Percentiles rank a stretch among this genome's conserved stretches.
Evolutionary conservation across 2,888 invertebrate genomes (phyloP).

Genomic region (Caenorhabditis drosophilae): DNA sequence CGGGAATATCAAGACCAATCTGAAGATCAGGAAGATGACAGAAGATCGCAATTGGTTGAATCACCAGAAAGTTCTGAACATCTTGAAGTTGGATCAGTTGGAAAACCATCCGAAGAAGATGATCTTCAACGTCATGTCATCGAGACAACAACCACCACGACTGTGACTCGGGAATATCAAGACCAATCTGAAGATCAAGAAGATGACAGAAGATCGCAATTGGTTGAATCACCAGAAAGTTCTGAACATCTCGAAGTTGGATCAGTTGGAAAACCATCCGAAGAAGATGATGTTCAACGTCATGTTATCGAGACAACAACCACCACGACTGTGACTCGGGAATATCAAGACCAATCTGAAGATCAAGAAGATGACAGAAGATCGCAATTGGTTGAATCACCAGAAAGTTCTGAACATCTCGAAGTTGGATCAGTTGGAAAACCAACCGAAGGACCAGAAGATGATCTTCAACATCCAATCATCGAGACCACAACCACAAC

Average conservation of each 20-base stretch:
- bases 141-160: background rate
- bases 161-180: background rate
- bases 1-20: constrained; percentile 8
- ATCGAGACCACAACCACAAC: background rate
- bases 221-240: too few relatives aligned
- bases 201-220: too few relatives aligned
- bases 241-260: too few relatives aligned
- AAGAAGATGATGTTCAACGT: background rate
- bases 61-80: background rate
- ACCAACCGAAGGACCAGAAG: background rate
- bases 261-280: too few relatives aligned
- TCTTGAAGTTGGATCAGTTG: background rate
- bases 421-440: background rate
- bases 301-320: constrained; percentile 15
- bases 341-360: constrained; percentile 5
- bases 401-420: background rate
- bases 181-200: too few relatives aligned
- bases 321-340: constrained; percentile 10
- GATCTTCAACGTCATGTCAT: background rate
- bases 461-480: background rate
- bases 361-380: background rate
- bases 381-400: background rate
- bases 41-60: background rate
- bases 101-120: background rate
- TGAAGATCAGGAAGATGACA: background rate